Percentiles rank a stretch among this genome's conserved stretches.
Conservation (phyloP, 2,888 invertebrate genomes). For the Nasonia oneida region DNA sequence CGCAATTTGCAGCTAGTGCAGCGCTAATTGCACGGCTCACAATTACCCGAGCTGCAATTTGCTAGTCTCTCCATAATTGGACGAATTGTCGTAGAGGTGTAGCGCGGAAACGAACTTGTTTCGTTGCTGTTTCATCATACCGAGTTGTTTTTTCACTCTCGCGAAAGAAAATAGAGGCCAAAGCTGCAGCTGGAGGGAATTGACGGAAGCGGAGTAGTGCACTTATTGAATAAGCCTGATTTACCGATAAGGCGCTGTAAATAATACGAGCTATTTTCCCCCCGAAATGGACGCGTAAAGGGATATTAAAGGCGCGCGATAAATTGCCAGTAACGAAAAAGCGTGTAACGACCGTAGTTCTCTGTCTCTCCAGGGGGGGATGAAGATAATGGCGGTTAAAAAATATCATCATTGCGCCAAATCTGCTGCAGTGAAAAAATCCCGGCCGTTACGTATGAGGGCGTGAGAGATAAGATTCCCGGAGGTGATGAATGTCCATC, state of each 20-base stretch:
- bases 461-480: conserved; percentile 37
- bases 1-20: conserved; percentile 11
- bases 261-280: neutral
- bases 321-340: conserved; percentile 25
- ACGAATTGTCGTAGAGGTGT: too few species aligned
- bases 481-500: conserved; percentile 38
- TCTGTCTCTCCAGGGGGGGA: neutral
- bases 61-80: conserved; percentile 30
- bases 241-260: neutral
- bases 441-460: neutral
- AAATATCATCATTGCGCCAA: conserved; percentile 49
- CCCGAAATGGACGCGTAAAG: conserved; percentile 2
- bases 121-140: neutral
- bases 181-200: neutral
- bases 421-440: conserved; percentile 37
- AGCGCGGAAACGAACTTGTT: too few species aligned
- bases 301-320: conserved; percentile 39
- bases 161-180: neutral
- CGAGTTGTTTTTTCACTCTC: neutral
- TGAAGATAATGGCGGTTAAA: conserved; percentile 51
- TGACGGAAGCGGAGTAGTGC: too few species aligned
- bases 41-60: conserved; percentile 17
- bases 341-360: conserved; percentile 43
- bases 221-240: neutral
- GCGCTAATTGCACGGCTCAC: conserved; percentile 22